phyloP scores from a whole-genome alignment of 2,797 vertebrate genomes.

The Spinus olivaceus region DNA sequence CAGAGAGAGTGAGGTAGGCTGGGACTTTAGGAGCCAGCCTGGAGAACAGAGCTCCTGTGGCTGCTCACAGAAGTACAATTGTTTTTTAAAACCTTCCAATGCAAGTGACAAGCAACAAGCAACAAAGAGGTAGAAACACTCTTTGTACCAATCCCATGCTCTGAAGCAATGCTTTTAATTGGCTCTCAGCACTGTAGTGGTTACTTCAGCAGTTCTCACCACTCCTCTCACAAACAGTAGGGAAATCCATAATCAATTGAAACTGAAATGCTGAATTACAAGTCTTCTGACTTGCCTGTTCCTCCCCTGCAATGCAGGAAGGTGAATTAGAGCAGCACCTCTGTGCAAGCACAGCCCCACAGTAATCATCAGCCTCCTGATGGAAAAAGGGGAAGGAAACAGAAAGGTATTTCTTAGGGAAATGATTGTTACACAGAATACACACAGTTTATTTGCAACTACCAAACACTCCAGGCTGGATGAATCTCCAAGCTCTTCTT shows the following conservation, averaged over 20 bases:
- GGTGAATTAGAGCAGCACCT: background rate
- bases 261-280: background rate
- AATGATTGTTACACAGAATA: background rate
- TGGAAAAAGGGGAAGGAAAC: background rate
- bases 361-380: background rate
- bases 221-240: background rate
- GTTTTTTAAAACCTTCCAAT: background rate
- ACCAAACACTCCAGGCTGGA: conserved; percentile 6
- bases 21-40: background rate
- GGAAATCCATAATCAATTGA: background rate
- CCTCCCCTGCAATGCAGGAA: background rate
- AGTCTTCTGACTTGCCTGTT: background rate
- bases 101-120: background rate
- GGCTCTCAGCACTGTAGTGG: background rate
- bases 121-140: background rate
- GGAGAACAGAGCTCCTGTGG: background rate
- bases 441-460: background rate
- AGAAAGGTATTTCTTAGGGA: background rate
- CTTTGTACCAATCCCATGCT: no score
- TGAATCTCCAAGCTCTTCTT: conserved; percentile 37
- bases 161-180: background rate
- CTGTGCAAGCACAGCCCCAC: background rate
- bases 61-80: background rate
- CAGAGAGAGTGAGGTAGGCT: background rate
- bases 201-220: background rate